Percentiles rank a stretch among this genome's conserved stretches.
Evolutionary conservation across 2,888 invertebrate species (phyloP).

Genomic region (Pammene fasciana): DNA sequence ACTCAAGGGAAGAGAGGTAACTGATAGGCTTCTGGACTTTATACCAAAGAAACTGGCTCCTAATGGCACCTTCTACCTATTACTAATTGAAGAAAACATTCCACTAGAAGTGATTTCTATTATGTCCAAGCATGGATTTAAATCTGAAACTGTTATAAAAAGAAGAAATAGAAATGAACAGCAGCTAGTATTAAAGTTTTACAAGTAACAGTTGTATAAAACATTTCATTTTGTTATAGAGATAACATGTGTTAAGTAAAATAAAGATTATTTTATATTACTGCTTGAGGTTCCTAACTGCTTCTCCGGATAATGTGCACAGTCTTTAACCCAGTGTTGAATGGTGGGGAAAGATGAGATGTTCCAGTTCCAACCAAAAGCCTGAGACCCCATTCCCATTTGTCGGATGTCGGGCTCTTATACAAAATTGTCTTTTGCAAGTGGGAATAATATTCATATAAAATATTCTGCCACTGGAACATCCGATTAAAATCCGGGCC

Average conservation of each 20-base stretch:
- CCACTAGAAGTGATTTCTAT: conserved; percentile 86
- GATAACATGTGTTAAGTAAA: conserved; percentile 47
- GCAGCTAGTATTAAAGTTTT: conserved; percentile 89
- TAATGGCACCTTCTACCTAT: conserved; percentile 92
- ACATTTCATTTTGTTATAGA: conserved; percentile 44
- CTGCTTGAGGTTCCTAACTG: conserved; percentile 76
- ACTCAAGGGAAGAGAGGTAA: conserved; percentile 88
- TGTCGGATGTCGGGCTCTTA: too few species aligned
- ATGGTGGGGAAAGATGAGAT: too few species aligned
- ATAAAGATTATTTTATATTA: conserved; percentile 49
- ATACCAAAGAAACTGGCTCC: conserved; percentile 88
- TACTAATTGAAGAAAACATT: conserved; percentile 95
- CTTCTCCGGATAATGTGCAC: too few species aligned
- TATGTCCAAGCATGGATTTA: conserved; percentile 84
- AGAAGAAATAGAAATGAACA: conserved; percentile 94
- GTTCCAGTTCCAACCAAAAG: too few species aligned
- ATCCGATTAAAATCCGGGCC: too few species aligned
- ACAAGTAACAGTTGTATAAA: conserved; percentile 53
- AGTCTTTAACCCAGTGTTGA: too few species aligned
- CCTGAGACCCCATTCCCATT: too few species aligned
- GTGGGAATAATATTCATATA: too few species aligned
- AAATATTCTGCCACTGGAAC: too few species aligned
- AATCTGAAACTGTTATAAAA: conserved; percentile 85
- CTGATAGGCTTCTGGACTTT: conserved; percentile 87
- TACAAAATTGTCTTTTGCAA: too few species aligned